These are phyloP conservation scores for Idaea aversata DNA, from an alignment of 2,888 invertebrate genomes.

Conservation along the genomic window DNA sequence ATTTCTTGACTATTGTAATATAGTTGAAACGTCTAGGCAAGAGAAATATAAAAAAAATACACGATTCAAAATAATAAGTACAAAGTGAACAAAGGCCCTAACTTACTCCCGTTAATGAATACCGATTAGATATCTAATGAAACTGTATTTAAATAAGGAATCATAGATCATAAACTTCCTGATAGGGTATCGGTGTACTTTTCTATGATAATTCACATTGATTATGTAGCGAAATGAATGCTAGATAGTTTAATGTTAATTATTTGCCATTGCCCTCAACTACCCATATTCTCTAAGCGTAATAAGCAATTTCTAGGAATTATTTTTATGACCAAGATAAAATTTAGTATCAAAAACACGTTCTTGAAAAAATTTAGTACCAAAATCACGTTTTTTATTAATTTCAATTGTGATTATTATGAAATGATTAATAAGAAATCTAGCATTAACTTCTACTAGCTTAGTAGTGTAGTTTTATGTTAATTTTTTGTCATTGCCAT, in stretches of 20 bases:
- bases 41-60: neutral
- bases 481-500: constrained; percentile 13
- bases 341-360: too few species aligned
- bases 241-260: constrained; percentile 14
- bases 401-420: too few species aligned
- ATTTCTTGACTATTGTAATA: too few species aligned
- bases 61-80: neutral
- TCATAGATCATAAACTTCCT: constrained; percentile 27
- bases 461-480: constrained; percentile 6
- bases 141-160: constrained; percentile 18
- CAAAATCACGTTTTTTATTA: too few species aligned
- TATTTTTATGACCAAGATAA: too few species aligned
- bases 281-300: neutral
- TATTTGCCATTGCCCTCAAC: constrained; percentile 9
- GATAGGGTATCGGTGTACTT: constrained; percentile 37
- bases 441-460: too few species aligned
- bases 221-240: constrained; percentile 13
- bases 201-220: constrained; percentile 28
- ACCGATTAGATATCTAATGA: constrained; percentile 3
- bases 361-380: too few species aligned
- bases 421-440: too few species aligned
- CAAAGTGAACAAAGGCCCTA: neutral
- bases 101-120: neutral
- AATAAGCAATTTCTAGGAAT: neutral
- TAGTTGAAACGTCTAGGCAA: neutral